phyloP scores from a whole-genome alignment of 2,113 vertebrate genomes.

The Cathartes aura region DNA sequence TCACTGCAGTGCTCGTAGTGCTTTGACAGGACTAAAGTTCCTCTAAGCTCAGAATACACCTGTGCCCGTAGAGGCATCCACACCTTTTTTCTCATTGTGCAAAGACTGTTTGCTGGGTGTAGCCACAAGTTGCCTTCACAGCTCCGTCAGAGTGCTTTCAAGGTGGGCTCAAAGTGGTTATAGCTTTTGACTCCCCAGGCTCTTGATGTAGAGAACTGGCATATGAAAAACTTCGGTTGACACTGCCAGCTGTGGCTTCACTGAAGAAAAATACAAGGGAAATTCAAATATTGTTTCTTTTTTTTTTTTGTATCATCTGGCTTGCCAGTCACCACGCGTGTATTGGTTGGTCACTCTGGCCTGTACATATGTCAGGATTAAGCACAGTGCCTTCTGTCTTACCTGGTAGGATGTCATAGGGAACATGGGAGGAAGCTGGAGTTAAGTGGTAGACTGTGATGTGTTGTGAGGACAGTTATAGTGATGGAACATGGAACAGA shows the following conservation, averaged over 20 bases:
- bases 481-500: too few species aligned
- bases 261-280: not conserved
- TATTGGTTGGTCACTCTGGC: not conserved
- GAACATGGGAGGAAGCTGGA: not conserved
- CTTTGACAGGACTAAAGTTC: not conserved
- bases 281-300: not conserved
- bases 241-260: not conserved
- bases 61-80: not conserved
- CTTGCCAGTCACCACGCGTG: not conserved
- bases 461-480: not conserved
- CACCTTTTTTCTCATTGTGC: not conserved
- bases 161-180: not conserved
- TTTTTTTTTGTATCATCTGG: not conserved
- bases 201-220: not conserved
- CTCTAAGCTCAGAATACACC: not conserved
- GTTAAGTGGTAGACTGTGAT: not conserved
- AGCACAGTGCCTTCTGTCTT: not conserved
- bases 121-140: not conserved
- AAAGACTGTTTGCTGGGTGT: not conserved
- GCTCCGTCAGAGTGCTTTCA: not conserved
- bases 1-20: not conserved
- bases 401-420: not conserved
- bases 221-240: not conserved
- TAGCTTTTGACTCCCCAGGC: not conserved
- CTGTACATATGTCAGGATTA: accelerated